Evolutionary conservation across 2,888 invertebrate genomes (phyloP).

Genomic region (Tiliacea citrago): DNA sequence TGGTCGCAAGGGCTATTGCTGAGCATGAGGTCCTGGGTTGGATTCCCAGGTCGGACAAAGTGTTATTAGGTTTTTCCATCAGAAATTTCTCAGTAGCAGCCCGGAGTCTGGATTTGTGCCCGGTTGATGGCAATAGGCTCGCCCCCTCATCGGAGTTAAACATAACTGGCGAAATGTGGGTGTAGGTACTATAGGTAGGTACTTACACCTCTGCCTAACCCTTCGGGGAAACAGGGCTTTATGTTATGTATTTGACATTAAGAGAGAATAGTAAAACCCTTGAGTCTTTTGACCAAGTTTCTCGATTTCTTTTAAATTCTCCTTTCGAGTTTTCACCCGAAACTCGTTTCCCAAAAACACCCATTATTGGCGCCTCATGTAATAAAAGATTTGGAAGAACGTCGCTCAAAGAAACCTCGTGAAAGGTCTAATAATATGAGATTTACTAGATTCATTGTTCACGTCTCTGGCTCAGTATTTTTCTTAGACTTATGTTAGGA

Average conservation of each 20-base stretch:
- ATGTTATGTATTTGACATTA: background rate
- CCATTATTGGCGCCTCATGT: background rate
- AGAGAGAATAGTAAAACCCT: background rate
- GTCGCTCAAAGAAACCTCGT: constrained; percentile 2
- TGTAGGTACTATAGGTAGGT: too few relatives aligned
- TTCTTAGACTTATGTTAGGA: constrained; percentile 12
- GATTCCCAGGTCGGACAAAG: too few relatives aligned
- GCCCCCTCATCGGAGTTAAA: too few relatives aligned
- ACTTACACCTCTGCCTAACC: too few relatives aligned
- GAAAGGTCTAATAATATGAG: constrained; percentile 2
- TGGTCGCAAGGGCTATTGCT: too few relatives aligned
- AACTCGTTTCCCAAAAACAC: background rate
- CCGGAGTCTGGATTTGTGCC: too few relatives aligned
- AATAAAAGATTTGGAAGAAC: constrained; percentile 1
- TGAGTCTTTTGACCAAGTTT: background rate
- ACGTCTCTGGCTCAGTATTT: background rate
- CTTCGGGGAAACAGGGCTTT: too few relatives aligned
- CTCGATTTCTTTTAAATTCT: background rate
- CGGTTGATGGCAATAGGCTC: too few relatives aligned
- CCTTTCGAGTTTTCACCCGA: background rate
- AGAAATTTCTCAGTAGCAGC: too few relatives aligned
- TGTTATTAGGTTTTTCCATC: too few relatives aligned
- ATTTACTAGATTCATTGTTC: constrained; percentile 24
- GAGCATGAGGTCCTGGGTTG: too few relatives aligned
- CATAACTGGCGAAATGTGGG: too few relatives aligned